Percentiles rank a stretch among this genome's conserved stretches.
These are phyloP conservation scores for Theocolax elegans DNA, from an alignment of 1,140 invertebrate species.

Conservation along the genomic window DNA sequence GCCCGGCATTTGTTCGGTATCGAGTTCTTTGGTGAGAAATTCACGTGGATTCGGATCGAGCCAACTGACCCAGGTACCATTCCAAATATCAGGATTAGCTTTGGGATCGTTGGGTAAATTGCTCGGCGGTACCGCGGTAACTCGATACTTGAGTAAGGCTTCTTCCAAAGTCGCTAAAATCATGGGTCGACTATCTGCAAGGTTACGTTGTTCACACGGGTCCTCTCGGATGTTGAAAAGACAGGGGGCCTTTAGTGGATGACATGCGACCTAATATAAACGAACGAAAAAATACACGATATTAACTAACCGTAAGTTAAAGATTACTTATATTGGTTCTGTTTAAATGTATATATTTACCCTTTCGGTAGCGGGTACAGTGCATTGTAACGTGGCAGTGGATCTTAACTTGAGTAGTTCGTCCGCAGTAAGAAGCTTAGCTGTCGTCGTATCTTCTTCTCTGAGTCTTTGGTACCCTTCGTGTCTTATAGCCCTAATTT, in stretches of 20 bases:
- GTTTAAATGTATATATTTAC: too few species aligned
- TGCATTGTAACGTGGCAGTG: conserved; percentile 64
- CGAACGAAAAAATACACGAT: not conserved
- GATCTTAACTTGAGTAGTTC: conserved; percentile 60
- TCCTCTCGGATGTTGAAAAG: conserved; percentile 79
- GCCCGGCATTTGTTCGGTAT: not conserved
- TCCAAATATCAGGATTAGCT: conserved; percentile 70
- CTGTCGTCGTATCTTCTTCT: conserved; percentile 28
- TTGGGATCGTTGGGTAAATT: conserved; percentile 69
- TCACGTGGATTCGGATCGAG: conserved; percentile 56
- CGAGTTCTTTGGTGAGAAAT: not conserved
- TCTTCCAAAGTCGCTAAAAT: conserved; percentile 65
- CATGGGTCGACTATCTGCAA: conserved; percentile 67
- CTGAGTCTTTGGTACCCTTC: conserved; percentile 3
- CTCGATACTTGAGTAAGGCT: conserved; percentile 62
- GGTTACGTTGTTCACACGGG: conserved; percentile 82
- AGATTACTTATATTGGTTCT: too few species aligned
- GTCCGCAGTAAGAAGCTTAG: conserved; percentile 47
- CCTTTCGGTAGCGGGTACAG: conserved; percentile 46
- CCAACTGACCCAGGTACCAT: conserved; percentile 72
- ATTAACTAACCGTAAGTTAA: too few species aligned
- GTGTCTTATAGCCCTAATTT: conserved; percentile 24
- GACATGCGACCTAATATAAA: conserved; percentile 61
- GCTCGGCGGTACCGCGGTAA: conserved; percentile 64
- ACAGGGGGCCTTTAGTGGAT: conserved; percentile 72